A percentile compares a stretch with the other conserved stretches of the same genome.
Conservation (phyloP, 2,113 vertebrate species). For the Cyprinodon variegatus region DNA sequence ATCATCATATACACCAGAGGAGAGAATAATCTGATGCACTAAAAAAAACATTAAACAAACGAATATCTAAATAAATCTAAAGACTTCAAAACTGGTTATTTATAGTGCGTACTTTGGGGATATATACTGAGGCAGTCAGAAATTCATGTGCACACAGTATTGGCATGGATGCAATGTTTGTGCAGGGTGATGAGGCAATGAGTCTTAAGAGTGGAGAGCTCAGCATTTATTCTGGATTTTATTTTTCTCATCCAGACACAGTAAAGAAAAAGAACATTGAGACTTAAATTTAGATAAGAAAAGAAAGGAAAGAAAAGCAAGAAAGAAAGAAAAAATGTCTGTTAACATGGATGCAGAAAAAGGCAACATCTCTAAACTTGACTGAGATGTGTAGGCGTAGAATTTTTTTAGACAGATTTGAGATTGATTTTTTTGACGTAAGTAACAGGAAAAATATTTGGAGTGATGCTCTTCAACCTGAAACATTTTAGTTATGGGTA, state of each 20-base stretch:
- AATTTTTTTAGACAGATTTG: too few relatives aligned
- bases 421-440: background rate
- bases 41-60: constrained; percentile 41
- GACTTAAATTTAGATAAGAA: too few relatives aligned
- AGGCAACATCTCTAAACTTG: too few relatives aligned
- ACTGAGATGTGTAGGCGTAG: too few relatives aligned
- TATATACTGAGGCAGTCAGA: background rate
- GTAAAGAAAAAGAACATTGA: background rate
- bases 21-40: constrained; percentile 4
- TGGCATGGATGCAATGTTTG: background rate
- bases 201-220: background rate
- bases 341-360: too few relatives aligned
- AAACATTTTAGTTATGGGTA: too few relatives aligned
- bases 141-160: background rate
- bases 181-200: background rate
- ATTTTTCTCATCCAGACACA: background rate
- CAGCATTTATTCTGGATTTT: background rate
- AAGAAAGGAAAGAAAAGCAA: too few relatives aligned
- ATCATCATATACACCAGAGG: constrained; percentile 21
- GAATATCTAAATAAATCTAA: constrained; percentile 14
- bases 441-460: too few relatives aligned
- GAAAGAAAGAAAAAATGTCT: too few relatives aligned
- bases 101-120: constrained; percentile 19
- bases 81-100: constrained; percentile 13
- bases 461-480: background rate